Conservation (phyloP, 2,797 vertebrate species). For the Poecilia velifera region DNA sequence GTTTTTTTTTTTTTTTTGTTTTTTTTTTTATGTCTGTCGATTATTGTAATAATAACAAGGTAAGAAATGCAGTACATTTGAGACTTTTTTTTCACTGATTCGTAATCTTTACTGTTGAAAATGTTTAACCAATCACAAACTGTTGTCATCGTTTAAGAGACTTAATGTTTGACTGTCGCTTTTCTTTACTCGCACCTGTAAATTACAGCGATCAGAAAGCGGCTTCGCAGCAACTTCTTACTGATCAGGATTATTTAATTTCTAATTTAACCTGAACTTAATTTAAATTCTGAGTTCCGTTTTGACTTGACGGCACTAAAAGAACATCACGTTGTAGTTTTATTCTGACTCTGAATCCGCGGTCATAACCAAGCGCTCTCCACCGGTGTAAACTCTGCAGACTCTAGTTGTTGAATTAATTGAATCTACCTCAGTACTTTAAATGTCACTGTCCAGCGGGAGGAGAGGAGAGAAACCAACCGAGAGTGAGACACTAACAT, state of each 20-base stretch:
- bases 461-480: neutral
- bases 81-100: neutral
- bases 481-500: constrained; percentile 11
- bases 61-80: neutral
- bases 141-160: neutral
- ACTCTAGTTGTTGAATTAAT: neutral
- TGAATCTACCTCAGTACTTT: constrained; percentile 76
- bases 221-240: neutral
- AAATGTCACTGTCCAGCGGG: constrained; percentile 48
- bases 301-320: neutral
- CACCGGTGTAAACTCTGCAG: neutral
- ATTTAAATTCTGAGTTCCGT: neutral
- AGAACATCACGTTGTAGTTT: neutral
- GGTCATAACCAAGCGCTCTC: neutral
- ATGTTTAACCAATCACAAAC: neutral
- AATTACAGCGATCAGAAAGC: neutral
- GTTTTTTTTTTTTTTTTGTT: neutral
- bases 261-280: neutral
- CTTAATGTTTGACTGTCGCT: neutral
- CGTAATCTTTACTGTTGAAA: neutral
- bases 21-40: neutral
- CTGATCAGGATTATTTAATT: neutral
- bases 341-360: neutral
- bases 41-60: neutral
- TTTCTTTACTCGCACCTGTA: neutral